These are phyloP conservation scores for Geotrupes spiniger DNA, from an alignment of 2,888 invertebrate species.

Conservation along the genomic window DNA sequence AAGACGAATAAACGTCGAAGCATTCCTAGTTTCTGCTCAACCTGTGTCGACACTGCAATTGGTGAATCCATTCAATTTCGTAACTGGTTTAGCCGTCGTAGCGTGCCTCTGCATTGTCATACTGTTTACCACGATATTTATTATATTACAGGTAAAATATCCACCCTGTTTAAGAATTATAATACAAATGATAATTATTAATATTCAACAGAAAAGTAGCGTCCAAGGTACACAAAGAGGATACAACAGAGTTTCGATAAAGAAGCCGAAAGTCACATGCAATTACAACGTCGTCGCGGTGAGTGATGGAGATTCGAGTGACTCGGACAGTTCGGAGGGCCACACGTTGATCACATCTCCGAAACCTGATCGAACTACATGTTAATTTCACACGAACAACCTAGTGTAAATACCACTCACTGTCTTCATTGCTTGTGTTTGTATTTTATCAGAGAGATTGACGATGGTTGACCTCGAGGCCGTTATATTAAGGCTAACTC, in stretches of 20 bases:
- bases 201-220: slow-evolving; percentile 43
- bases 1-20: slow-evolving; percentile 48
- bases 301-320: slow-evolving; percentile 47
- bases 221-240: slow-evolving; percentile 43
- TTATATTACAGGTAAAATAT: slow-evolving; percentile 66
- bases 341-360: slow-evolving; percentile 40
- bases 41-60: slow-evolving; percentile 48
- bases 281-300: slow-evolving; percentile 51
- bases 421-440: slow-evolving; percentile 46
- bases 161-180: not conserved
- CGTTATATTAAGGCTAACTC: slow-evolving; percentile 12
- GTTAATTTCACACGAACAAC: slow-evolving; percentile 31
- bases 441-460: slow-evolving; percentile 26
- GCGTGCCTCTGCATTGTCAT: slow-evolving; percentile 68
- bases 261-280: slow-evolving; percentile 51
- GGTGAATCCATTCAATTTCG: slow-evolving; percentile 58
- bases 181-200: slow-evolving; percentile 1
- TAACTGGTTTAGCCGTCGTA: slow-evolving; percentile 65
- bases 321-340: slow-evolving; percentile 47
- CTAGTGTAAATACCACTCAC: slow-evolving; percentile 34
- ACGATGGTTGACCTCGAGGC: slow-evolving; percentile 17
- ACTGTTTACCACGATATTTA: slow-evolving; percentile 68
- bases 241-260: slow-evolving; percentile 50
- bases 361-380: slow-evolving; percentile 45
- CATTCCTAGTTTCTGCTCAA: slow-evolving; percentile 47